These are phyloP conservation scores for Azorinus chamasolen DNA, from an alignment of 2,888 invertebrate species.

Conservation along the genomic window DNA sequence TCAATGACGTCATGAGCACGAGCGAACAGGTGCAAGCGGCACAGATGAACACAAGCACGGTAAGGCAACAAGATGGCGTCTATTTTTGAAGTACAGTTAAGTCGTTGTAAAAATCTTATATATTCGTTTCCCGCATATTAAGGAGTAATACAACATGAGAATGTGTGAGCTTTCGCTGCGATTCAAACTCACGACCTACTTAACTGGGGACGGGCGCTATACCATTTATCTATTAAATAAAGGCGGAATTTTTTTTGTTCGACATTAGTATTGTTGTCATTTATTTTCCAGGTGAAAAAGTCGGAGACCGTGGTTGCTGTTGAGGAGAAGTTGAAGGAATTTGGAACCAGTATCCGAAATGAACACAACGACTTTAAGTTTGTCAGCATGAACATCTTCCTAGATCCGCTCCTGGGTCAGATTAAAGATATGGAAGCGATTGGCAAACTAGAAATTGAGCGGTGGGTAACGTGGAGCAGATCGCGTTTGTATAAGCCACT, in stretches of 20 bases:
- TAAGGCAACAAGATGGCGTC: neutral
- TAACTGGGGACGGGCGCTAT: too few relatives aligned
- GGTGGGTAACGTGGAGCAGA: conserved; percentile 14
- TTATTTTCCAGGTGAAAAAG: conserved; percentile 46
- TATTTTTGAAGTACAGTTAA: too few relatives aligned
- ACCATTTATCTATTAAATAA: too few relatives aligned
- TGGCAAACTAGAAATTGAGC: conserved; percentile 37
- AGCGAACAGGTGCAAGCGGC: conserved; percentile 50
- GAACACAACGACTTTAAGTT: conserved; percentile 40
- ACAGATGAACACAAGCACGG: conserved; percentile 34
- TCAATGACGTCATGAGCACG: conserved; percentile 41
- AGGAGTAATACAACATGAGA: too few relatives aligned
- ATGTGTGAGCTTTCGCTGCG: too few relatives aligned
- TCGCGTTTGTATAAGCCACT: too few relatives aligned
- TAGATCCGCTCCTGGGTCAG: conserved; percentile 57
- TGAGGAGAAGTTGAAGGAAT: conserved; percentile 39
- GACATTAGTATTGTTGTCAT: neutral
- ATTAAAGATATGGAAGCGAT: conserved; percentile 18
- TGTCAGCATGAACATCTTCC: conserved; percentile 35
- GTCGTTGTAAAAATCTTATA: too few relatives aligned
- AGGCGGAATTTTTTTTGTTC: too few relatives aligned
- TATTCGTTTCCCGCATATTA: too few relatives aligned
- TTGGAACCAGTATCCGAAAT: conserved; percentile 31
- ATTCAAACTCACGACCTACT: too few relatives aligned
- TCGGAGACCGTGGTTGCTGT: conserved; percentile 53